A percentile compares a stretch with the other conserved stretches of the same genome.
Evolutionary conservation across 1,140 invertebrate genomes (phyloP).

Genomic region (Trichonephila clavata): DNA sequence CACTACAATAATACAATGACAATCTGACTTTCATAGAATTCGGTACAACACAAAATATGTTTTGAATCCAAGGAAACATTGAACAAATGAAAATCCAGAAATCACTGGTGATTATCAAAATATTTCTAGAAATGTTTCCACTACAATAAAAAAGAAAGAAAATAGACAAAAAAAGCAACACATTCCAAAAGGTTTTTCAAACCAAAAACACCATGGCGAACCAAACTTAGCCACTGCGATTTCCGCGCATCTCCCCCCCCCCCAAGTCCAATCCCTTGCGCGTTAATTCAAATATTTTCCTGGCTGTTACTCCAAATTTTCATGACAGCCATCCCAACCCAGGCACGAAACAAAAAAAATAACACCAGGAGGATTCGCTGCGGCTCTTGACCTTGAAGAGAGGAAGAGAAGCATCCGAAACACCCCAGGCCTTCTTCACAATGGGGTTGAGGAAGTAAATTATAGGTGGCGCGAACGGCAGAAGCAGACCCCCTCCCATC

Average conservation of each 20-base stretch:
- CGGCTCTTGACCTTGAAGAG: constrained; percentile 55
- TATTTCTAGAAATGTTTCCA: no score
- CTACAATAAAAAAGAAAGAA: no score
- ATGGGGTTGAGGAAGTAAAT: constrained; percentile 61
- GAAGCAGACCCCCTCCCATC: constrained; percentile 40
- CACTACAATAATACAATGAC: no score
- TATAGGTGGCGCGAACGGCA: constrained; percentile 54
- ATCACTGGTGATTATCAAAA: no score
- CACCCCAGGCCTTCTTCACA: constrained; percentile 26
- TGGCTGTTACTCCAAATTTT: background rate
- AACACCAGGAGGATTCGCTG: constrained; percentile 21
- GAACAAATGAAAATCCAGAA: background rate
- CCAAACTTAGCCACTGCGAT: background rate
- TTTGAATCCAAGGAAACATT: background rate
- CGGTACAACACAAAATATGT: no score
- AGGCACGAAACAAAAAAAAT: background rate
- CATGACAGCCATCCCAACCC: constrained; percentile 3
- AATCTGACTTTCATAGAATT: no score
- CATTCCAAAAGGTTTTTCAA: background rate
- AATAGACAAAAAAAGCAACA: no score
- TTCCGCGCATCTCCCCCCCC: no score
- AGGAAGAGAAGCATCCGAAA: constrained; percentile 47
- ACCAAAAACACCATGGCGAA: background rate
- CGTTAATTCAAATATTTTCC: constrained; percentile 2
- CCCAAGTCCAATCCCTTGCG: no score